These are phyloP conservation scores for Nannoperca australis DNA, from an alignment of 2,797 vertebrate species.

Conservation along the genomic window DNA sequence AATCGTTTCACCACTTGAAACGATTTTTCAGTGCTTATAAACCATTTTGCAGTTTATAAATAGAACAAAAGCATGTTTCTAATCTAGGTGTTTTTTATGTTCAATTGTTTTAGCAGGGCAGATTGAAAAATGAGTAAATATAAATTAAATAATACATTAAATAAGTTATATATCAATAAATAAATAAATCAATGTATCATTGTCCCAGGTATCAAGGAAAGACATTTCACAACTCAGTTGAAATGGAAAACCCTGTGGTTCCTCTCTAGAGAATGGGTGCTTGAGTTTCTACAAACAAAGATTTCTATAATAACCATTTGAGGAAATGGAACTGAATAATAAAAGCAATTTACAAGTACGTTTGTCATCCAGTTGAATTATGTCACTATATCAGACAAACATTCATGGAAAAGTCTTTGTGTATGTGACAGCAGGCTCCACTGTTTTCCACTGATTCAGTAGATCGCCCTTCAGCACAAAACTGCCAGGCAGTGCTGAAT, in stretches of 20 bases:
- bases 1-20: conserved; percentile 23
- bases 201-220: neutral
- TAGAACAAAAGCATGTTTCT: conserved; percentile 1
- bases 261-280: neutral
- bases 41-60: neutral
- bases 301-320: conserved; percentile 11
- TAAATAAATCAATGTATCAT: neutral
- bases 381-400: conserved; percentile 15
- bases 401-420: conserved; percentile 40
- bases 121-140: neutral
- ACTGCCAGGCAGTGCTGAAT: conserved; percentile 33
- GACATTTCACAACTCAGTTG: conserved; percentile 1
- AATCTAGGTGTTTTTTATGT: neutral
- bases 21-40: neutral
- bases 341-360: conserved; percentile 21
- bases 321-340: conserved; percentile 41
- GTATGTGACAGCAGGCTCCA: conserved; percentile 48
- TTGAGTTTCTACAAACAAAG: conserved; percentile 42
- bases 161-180: neutral
- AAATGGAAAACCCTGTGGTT: conserved; percentile 10
- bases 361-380: neutral
- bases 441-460: conserved; percentile 53
- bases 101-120: neutral
- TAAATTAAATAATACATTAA: neutral
- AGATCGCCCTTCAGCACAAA: conserved; percentile 37